phyloP scores from a whole-genome alignment of 2,113 vertebrate genomes.

The Oenanthe melanoleuca region DNA sequence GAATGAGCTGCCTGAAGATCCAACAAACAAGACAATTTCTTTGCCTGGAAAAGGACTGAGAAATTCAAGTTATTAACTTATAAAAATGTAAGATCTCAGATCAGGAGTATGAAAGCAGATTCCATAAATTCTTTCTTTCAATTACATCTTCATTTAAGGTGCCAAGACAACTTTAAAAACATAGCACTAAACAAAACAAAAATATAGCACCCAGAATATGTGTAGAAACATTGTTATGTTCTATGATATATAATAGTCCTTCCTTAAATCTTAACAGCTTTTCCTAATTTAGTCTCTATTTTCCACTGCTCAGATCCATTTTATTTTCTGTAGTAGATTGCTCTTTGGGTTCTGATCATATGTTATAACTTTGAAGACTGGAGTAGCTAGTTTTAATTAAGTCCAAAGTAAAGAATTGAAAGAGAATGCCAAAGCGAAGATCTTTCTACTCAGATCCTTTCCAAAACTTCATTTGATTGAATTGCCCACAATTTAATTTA shows the following conservation, averaged over 20 bases:
- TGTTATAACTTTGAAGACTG: background rate
- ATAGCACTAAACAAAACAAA: background rate
- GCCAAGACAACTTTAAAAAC: background rate
- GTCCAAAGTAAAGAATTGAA: background rate
- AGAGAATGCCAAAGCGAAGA: background rate
- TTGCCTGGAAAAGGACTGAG: background rate
- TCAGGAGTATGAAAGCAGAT: background rate
- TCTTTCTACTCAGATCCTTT: background rate
- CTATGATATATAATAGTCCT: background rate
- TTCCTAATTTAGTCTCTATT: background rate
- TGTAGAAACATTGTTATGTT: background rate
- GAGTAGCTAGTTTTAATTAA: conserved; percentile 12
- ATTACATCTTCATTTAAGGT: background rate
- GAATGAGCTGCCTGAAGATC: background rate
- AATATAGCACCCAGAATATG: background rate
- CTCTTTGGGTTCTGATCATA: background rate
- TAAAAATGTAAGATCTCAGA: background rate
- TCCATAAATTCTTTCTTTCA: background rate
- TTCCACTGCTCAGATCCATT: background rate
- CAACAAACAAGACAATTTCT: background rate
- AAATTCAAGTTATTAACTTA: background rate
- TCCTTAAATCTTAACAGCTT: background rate
- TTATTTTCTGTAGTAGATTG: background rate
- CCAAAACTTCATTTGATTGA: background rate
- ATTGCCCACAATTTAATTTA: background rate